Base-by-base conservation (phyloP, 1,140 invertebrate genomes). In the Penaeus japonicus region DNA sequence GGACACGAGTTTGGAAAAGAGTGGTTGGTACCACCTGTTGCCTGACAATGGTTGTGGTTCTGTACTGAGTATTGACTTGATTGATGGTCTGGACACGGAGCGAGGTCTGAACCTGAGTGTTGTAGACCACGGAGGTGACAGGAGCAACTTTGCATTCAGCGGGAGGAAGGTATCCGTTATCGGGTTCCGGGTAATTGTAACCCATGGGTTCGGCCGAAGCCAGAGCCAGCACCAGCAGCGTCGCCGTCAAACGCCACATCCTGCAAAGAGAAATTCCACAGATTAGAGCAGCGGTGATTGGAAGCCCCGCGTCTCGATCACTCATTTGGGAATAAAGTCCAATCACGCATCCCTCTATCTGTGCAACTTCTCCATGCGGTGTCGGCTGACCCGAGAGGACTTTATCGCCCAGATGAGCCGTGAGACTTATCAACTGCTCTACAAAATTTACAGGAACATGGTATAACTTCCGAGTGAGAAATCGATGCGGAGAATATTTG, bases 321-420 rank as follows among this genome's bases (percentile, higher is more conserved):
- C 87, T 88, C 87, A 88, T 88, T 88, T 88, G 87, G 87, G 87
- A 88, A 88, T 84, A 88, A 88, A 88, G 87, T 88, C 87, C 87
- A 88, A 88, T 88, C 87, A 88, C 87, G 80, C 87, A 80, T 80
- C 87, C 80, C 87, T 88, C 87, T 73, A 53, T 77, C 87, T 88
- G 87, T 88, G 87, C 70, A 75, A 88, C 83, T 88, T 88, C 87
- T 88, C 80, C 59, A 55, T 83, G 80, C 81, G 32, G 70, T 88
- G 80, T 83, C 62, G 87, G 87, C 87, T 84, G 81, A 88, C 47
- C 80, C 27, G 87, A 83, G 81, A 84, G 87, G 87, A 88, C 87
- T 88, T 88, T 88, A 88, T 88, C 87, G 87, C 87, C 87, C 87
- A 88, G 87, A 88, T 88, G 87, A 88, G 87, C 65, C 80, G 80